Evolutionary conservation across 2,797 vertebrate species (phyloP), one percentile per base, ranked within the genome.

Genomic region (Lacerta bilineata): DNA sequence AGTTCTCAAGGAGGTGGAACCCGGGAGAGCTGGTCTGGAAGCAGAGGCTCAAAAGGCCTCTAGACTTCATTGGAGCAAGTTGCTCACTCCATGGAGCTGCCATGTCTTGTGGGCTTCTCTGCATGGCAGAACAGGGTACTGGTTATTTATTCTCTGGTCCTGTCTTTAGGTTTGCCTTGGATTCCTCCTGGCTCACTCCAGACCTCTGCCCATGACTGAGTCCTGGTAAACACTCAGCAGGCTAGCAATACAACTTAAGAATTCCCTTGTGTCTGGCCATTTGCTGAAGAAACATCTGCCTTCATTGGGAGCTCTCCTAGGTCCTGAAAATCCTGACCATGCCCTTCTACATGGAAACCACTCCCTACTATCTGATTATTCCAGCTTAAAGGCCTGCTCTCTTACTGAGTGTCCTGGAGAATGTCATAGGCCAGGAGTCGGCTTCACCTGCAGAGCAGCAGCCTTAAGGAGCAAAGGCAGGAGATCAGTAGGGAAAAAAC

Each of bases 271-370:
- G 64, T 61, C 64, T n/a, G 43, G 59, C 36, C 27, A 71, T 13
- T 15, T 84, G 27, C 36, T 64, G 36, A 88, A 84, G 68, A 72
- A 80, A 80, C 68, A 80, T 79, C 87, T 89, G 55, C 39, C 15
- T 80, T 80, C 50, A 43, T 74, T 74, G 39, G 39, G 87, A 85
- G 55, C 39, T 85, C 68, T 89, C 87, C 83, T 72, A 9, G 77
- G 83, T 89, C 74, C 83, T 84, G 76, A 88, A 84, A 39, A 33
- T 9, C 64, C 27, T 41, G 23, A 11, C 23, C 39, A 39, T 74
- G 36, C 36, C 33, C 15, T 39, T 20, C 41, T 17, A 15, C 41
- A 79, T 6, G 23, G 41, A 64, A 68, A 11, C 43, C 36, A 29
- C 17, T 78, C 50, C 27, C 18, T 81, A 7, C 8, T 69, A 23